A percentile compares a stretch with the other conserved stretches of the same genome.
phyloP scores from a whole-genome alignment of 2,888 invertebrate species.

The Drosophila birchii region DNA sequence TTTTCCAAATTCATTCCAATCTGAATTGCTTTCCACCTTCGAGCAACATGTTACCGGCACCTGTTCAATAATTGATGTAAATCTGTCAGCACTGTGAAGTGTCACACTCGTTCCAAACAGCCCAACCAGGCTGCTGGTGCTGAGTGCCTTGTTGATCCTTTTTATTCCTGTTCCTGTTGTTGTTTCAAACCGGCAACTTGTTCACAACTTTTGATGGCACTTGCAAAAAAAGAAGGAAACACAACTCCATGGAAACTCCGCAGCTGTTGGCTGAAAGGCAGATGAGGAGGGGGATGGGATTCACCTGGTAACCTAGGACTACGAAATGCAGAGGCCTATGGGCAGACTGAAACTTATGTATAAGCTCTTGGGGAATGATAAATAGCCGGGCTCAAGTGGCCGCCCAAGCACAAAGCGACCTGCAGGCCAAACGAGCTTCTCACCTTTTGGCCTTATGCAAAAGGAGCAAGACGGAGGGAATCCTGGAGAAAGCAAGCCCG shows the following conservation, averaged over 20 bases:
- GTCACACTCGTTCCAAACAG: conserved; percentile 60
- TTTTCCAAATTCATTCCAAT: neutral
- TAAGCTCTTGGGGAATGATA: conserved; percentile 63
- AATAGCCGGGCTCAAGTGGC: conserved; percentile 61
- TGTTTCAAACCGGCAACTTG: conserved; percentile 53
- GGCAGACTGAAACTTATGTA: conserved; percentile 46
- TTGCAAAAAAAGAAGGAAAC: conserved; percentile 30
- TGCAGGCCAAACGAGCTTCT: conserved; percentile 44
- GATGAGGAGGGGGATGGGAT: conserved; percentile 8
- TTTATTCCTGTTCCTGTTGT: conserved; percentile 40
- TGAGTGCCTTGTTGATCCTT: conserved; percentile 67
- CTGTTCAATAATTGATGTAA: conserved; percentile 75
- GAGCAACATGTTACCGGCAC: conserved; percentile 62
- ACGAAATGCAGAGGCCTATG: conserved; percentile 46
- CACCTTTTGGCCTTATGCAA: conserved; percentile 57
- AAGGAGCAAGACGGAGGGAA: conserved; percentile 14
- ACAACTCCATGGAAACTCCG: conserved; percentile 48
- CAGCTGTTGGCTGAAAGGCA: conserved; percentile 44
- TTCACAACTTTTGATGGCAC: conserved; percentile 60
- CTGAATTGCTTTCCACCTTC: no score
- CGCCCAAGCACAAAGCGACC: conserved; percentile 24
- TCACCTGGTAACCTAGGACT: conserved; percentile 21
- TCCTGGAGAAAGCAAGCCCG: conserved; percentile 6
- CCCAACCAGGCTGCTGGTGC: conserved; percentile 21
- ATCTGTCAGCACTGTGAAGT: conserved; percentile 67